Percentiles rank a stretch among this genome's conserved stretches.
Evolutionary conservation across 2,888 invertebrate genomes (phyloP).

Genomic region (Germaria angustata): DNA sequence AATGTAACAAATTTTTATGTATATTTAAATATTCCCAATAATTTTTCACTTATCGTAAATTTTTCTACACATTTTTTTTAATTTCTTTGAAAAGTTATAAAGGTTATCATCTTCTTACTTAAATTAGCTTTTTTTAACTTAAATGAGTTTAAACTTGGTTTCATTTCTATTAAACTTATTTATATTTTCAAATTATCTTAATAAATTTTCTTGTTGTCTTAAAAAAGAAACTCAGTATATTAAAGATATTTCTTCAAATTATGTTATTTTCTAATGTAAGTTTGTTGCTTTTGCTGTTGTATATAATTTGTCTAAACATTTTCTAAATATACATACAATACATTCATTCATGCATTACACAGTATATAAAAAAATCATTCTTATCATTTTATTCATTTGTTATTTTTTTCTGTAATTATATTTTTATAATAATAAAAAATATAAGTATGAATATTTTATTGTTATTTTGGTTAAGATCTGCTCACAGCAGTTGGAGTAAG

Average conservation of each 20-base stretch:
- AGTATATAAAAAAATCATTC: conserved; percentile 61
- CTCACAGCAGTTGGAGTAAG: background rate
- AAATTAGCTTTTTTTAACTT: conserved; percentile 2
- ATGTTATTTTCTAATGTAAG: conserved; percentile 4
- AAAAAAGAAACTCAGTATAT: conserved; percentile 9
- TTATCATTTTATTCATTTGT: conserved; percentile 31
- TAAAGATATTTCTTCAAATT: conserved; percentile 16
- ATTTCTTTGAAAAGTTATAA: conserved; percentile 35
- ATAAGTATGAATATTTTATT: conserved; percentile 47
- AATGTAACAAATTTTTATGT: conserved; percentile 52
- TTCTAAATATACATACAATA: conserved; percentile 53
- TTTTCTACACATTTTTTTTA: conserved; percentile 36
- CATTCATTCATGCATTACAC: conserved; percentile 52
- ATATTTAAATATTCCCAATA: conserved; percentile 54
- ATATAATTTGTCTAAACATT: conserved; percentile 41
- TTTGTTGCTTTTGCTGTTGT: conserved; percentile 24
- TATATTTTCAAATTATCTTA: conserved; percentile 32
- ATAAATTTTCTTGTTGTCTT: conserved; percentile 27
- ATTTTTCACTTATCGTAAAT: conserved; percentile 26
- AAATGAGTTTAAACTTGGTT: too few species aligned
- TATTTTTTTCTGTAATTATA: conserved; percentile 22
- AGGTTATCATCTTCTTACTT: conserved; percentile 20
- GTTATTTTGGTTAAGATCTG: conserved; percentile 5
- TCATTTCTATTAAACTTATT: conserved; percentile 23
- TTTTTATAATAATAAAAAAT: conserved; percentile 60